Evolutionary conservation across 1,140 invertebrate genomes (phyloP), one percentile per base, ranked within the genome.

Genomic region (Acyrthosiphon pisum): DNA sequence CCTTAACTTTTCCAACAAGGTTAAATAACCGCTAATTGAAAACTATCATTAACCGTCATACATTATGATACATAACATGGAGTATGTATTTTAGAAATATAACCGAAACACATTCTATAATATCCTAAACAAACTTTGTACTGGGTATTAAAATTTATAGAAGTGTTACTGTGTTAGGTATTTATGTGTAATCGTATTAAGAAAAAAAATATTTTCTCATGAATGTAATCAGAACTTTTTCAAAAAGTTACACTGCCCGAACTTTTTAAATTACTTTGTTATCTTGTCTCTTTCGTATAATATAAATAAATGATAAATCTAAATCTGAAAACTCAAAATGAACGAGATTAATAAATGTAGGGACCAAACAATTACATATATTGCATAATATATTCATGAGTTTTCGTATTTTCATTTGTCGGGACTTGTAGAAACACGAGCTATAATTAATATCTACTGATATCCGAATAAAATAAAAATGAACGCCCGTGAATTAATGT

Each of bases 151-250:
- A 76, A 76, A 83, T 81, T 0, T 35, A 83, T 37, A 83, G 22
- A 20, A 20, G 4, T 23, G 20, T 76, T n/a, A 6, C n/a, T 6
- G 14, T 20, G n/a, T n/a, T 76, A n/a, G 30, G 56, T 30, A 30
- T 30, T 30, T 60, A 30, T 76, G 60, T n/a, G 60, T 35, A 76
- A 76, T 14, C 60, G 30, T 76, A n/a, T 76, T 76, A n/a, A 76
- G 30, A 18, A 76, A 76, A 76, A 30, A 56, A 56, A 18, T 76
- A 76, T 76, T n/a, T 76, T 76, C 14, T 76, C 14, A 14, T 76
- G 56, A 76, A 76, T 76, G 60, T 76, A 76, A 76, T 76, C 30
- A 76, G n/a, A 76, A 76, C 60, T 76, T 76, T 68, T 76, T 76
- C 14, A n/a, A 76, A 76, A 76, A 76, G 60, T 76, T 76, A n/a